These are phyloP conservation scores for Hirundichthys speculiger DNA, from an alignment of 2,113 vertebrate genomes.

Conservation along the genomic window DNA sequence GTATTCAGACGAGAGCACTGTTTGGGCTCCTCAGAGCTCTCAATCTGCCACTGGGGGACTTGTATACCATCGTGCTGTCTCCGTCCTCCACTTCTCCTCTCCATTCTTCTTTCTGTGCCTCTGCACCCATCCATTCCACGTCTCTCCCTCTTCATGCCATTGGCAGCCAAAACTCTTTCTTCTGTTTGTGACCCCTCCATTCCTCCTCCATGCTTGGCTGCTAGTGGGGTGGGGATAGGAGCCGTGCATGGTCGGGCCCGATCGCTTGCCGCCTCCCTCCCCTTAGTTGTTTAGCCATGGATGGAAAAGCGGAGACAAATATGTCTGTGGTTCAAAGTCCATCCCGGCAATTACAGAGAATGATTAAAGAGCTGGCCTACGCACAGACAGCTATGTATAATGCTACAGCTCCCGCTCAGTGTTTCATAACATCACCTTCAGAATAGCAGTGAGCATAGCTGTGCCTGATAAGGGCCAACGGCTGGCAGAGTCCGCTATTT, in stretches of 20 bases:
- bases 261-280: conserved; percentile 28
- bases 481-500: conserved; percentile 24
- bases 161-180: conserved; percentile 56
- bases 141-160: conserved; percentile 24
- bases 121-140: conserved; percentile 49
- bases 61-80: conserved; percentile 60
- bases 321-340: conserved; percentile 76
- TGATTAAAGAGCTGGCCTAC: conserved; percentile 75
- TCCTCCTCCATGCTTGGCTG: conserved; percentile 60
- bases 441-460: conserved; percentile 40
- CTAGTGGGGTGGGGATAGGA: conserved; percentile 36
- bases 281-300: conserved; percentile 56
- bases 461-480: conserved; percentile 42
- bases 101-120: conserved; percentile 38
- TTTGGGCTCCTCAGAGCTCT: conserved; percentile 66
- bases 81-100: conserved; percentile 21
- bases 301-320: conserved; percentile 71
- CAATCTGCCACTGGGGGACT: conserved; percentile 60
- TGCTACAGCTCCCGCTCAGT: conserved; percentile 59
- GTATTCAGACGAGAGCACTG: conserved; percentile 63
- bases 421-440: conserved; percentile 60
- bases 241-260: conserved; percentile 22
- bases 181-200: conserved; percentile 61
- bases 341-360: conserved; percentile 72
- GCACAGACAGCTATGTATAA: conserved; percentile 61